Percentiles rank a stretch among this genome's conserved stretches.
phyloP scores from a whole-genome alignment of 2,113 vertebrate species.

The Pheucticus melanocephalus region DNA sequence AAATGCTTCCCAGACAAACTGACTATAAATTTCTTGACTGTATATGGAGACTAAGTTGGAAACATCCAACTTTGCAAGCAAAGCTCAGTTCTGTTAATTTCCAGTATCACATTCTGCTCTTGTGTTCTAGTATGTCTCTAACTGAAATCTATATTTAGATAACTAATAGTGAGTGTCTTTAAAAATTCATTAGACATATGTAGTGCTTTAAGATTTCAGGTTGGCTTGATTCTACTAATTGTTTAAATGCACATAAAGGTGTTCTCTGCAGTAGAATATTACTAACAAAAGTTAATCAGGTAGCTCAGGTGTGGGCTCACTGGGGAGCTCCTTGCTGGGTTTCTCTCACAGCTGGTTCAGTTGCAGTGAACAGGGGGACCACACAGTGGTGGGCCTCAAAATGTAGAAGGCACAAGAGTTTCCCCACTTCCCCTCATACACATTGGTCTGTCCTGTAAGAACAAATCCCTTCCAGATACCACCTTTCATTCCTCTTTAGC shows the following conservation, averaged over 20 bases:
- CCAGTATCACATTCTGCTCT: not conserved
- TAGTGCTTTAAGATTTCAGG: not conserved
- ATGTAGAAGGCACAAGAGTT: not conserved
- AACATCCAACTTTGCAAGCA: not conserved
- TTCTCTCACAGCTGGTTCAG: not conserved
- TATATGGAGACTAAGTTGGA: not conserved
- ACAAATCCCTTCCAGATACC: not conserved
- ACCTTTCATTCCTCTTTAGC: not conserved
- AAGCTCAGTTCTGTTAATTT: not conserved
- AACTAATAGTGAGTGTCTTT: not conserved
- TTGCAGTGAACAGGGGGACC: not conserved
- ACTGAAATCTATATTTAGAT: not conserved
- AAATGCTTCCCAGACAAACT: not conserved
- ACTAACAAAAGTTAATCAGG: not conserved
- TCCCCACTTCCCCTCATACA: not conserved
- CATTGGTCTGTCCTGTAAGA: not conserved
- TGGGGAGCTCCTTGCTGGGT: not conserved
- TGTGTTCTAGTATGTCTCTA: not conserved
- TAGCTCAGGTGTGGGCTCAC: not conserved
- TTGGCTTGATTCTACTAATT: not conserved
- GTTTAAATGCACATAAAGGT: not conserved
- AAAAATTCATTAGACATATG: not conserved
- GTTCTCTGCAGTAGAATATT: not conserved
- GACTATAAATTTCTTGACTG: not conserved
- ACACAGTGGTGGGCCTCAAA: accelerated